Conservation (phyloP, 2,888 invertebrate species). For the Strigamia transsilvanica region DNA sequence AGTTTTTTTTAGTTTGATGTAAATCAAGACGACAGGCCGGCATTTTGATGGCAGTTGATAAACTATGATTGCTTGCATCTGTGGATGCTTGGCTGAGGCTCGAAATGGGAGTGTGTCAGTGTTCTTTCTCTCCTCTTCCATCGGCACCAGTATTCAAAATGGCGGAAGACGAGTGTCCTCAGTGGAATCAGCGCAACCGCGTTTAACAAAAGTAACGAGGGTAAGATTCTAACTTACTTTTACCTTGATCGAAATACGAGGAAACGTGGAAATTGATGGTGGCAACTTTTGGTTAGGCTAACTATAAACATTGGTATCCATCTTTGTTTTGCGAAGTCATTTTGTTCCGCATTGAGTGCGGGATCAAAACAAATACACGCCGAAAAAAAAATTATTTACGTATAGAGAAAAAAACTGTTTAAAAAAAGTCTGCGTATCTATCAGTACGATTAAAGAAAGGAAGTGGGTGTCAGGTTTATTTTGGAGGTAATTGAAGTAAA, state of each 20-base stretch:
- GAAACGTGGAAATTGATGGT: slow-evolving; percentile 9
- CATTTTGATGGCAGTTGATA: slow-evolving; percentile 45
- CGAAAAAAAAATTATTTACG: background rate
- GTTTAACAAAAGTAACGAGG: slow-evolving; percentile 26
- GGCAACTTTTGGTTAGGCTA: background rate
- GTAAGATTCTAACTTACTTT: slow-evolving; percentile 33
- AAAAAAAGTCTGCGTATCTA: background rate
- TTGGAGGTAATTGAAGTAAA: slow-evolving; percentile 34
- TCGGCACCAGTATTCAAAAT: slow-evolving; percentile 48
- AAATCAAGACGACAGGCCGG: slow-evolving; percentile 31
- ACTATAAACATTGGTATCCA: background rate
- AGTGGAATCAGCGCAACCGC: slow-evolving; percentile 19
- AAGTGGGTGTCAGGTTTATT: slow-evolving; percentile 39
- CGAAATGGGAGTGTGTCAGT: slow-evolving; percentile 38
- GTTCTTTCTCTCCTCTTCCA: slow-evolving; percentile 36
- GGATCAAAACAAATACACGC: background rate
- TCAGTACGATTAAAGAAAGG: slow-evolving; percentile 36
- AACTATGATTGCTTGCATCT: slow-evolving; percentile 42
- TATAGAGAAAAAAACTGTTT: background rate
- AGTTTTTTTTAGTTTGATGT: background rate
- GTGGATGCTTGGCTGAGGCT: slow-evolving; percentile 46
- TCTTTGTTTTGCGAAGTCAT: background rate
- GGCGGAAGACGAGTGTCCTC: slow-evolving; percentile 40
- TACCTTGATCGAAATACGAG: slow-evolving; percentile 28
- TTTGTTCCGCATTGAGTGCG: slow-evolving; percentile 3